Conservation (phyloP, 2,888 invertebrate genomes). For the Sphecodes monilicornis region DNA sequence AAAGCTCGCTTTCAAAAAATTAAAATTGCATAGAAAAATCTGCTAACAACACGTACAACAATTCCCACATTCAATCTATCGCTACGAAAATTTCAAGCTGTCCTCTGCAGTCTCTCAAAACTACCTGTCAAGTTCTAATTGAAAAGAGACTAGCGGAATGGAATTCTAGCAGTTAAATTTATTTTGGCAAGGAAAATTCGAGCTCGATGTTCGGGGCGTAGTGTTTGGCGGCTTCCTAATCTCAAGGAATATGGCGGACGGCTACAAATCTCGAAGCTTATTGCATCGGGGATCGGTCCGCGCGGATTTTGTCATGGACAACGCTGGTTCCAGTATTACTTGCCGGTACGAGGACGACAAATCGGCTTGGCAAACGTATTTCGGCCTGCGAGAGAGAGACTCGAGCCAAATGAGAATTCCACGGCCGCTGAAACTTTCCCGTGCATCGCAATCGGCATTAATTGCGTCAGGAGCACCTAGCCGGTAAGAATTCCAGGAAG, state of each 20-base stretch:
- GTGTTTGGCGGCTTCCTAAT: background rate
- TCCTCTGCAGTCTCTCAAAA: background rate
- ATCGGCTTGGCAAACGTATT: conserved; percentile 10
- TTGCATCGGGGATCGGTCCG: background rate
- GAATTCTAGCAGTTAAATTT: background rate
- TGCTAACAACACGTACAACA: background rate
- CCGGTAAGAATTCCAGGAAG: conserved; percentile 56
- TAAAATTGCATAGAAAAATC: too few species aligned
- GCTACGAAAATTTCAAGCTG: background rate
- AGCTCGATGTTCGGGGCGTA: background rate
- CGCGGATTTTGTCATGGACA: background rate
- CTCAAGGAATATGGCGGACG: background rate
- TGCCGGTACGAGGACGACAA: background rate
- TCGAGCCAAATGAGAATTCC: conserved; percentile 59
- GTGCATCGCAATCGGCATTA: conserved; percentile 59
- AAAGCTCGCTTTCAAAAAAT: too few species aligned
- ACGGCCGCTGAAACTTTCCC: conserved; percentile 28
- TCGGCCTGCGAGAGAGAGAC: conserved; percentile 3
- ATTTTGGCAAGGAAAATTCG: background rate
- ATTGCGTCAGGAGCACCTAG: conserved; percentile 41
- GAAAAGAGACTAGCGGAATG: background rate
- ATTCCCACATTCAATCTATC: background rate
- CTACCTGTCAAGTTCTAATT: background rate
- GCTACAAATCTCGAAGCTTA: background rate
- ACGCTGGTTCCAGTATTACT: background rate